phyloP scores from a whole-genome alignment of 1,140 invertebrate species.

The Meloidogyne exigua region DNA sequence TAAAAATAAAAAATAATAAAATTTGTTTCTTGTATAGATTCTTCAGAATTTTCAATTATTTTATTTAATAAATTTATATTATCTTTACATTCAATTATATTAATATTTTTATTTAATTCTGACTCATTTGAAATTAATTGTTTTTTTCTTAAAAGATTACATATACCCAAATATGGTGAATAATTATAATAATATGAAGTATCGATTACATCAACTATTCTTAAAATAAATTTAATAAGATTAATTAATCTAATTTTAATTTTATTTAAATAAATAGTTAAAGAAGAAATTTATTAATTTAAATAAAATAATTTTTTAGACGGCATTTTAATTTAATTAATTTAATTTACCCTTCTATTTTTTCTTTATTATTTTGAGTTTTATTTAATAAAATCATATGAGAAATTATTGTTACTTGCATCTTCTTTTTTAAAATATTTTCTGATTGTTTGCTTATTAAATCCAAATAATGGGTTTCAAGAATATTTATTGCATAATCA shows the following conservation, averaged over 20 bases:
- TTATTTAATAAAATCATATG: not conserved
- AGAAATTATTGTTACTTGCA: not conserved
- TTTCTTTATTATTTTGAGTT: not conserved
- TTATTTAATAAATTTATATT: not conserved
- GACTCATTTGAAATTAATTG: not conserved
- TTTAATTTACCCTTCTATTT: not conserved
- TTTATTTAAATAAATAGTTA: no score
- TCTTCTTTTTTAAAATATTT: not conserved
- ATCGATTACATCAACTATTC: not conserved
- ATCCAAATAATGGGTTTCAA: not conserved
- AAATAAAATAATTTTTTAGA: not conserved
- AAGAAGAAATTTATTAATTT: no score
- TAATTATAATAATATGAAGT: not conserved
- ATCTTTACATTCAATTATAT: not conserved
- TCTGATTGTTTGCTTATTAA: not conserved
- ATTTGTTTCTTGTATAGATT: not conserved
- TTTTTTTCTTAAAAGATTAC: not conserved
- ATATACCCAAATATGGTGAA: not conserved
- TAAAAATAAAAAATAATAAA: not conserved
- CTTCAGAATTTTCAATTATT: not conserved
- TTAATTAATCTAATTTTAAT: not conserved
- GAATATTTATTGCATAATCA: not conserved
- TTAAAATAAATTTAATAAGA: not conserved
- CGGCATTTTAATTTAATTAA: not conserved
- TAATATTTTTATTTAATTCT: not conserved